phyloP scores from a whole-genome alignment of 53 echinoderm and acorn worm genomes.

The Echinarachnius parma region DNA sequence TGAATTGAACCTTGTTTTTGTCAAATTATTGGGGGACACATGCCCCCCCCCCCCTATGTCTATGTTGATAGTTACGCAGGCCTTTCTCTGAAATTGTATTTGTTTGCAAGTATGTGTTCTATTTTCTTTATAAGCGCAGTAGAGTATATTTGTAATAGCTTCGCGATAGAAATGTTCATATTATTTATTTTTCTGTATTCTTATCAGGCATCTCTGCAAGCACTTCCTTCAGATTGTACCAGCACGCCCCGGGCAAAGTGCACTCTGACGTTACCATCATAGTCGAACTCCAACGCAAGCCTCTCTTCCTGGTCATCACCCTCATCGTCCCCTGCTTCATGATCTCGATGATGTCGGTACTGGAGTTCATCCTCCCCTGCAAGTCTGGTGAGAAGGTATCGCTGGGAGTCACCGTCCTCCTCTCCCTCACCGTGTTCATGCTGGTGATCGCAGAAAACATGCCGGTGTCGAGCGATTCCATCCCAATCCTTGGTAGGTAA shows the following conservation, averaged over 20 bases:
- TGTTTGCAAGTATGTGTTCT: too few species aligned
- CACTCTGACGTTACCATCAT: constrained; percentile 91
- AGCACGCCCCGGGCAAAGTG: constrained; percentile 67
- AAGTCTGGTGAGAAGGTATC: constrained; percentile 99
- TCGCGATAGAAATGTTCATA: too few species aligned
- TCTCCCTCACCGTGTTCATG: constrained; percentile 98
- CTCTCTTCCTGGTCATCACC: constrained; percentile 93
- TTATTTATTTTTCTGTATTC: too few species aligned
- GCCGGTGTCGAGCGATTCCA: constrained; percentile 91
- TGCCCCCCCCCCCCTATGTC: too few species aligned
- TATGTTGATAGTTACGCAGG: too few species aligned
- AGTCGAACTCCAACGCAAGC: constrained; percentile 73
- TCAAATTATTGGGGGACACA: too few species aligned
- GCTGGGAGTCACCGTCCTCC: constrained; percentile 91
- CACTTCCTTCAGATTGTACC: constrained; percentile 54
- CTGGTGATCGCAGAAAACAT: constrained; percentile 96
- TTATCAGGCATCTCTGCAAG: constrained; percentile 56
- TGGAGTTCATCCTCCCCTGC: constrained; percentile 95
- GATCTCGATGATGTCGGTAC: constrained; percentile 92
- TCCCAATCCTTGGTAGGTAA: constrained; percentile 88
- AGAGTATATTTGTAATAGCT: too few species aligned
- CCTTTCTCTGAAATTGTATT: too few species aligned
- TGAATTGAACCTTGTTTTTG: too few species aligned
- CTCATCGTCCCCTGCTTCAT: constrained; percentile 88
- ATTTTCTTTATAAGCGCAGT: too few species aligned